phyloP scores from a whole-genome alignment of 1,140 invertebrate species.

The Drosophila ficusphila region DNA sequence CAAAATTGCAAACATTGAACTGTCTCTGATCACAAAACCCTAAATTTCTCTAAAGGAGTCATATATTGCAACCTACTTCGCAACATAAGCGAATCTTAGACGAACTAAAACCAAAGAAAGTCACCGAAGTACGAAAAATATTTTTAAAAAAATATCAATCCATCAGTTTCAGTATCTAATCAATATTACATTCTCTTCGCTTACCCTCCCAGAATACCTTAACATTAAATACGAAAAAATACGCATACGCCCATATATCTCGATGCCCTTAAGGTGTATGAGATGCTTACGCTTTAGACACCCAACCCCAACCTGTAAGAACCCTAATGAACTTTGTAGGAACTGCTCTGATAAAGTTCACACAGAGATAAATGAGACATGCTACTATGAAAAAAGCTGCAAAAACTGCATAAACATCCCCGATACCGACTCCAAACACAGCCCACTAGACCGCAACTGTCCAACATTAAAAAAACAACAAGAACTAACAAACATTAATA shows the following conservation, averaged over 20 bases:
- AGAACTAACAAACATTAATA: not conserved
- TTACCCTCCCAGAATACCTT: no score
- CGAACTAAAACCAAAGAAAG: no score
- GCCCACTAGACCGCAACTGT: constrained; percentile 27
- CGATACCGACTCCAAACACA: constrained; percentile 9
- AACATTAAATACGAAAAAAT: no score
- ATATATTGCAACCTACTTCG: not conserved
- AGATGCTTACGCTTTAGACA: constrained; percentile 3
- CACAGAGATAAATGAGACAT: constrained; percentile 11
- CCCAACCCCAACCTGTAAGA: constrained; percentile 5
- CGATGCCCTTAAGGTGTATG: not conserved
- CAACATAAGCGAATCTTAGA: no score
- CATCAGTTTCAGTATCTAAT: no score
- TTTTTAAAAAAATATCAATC: not conserved
- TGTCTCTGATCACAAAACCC: no score
- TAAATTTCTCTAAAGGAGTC: not conserved
- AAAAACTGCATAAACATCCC: constrained; percentile 21
- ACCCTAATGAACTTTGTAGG: constrained; percentile 5
- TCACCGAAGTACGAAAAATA: no score
- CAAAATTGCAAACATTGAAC: not conserved
- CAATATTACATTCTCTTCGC: no score
- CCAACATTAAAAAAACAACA: not conserved
- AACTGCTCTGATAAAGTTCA: constrained; percentile 11
- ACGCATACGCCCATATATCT: not conserved
- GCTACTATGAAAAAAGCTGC: constrained; percentile 10